Percentiles rank a stretch among this genome's conserved stretches.
These are phyloP conservation scores for Hyposoter dolosus DNA, from an alignment of 2,888 invertebrate species.

Conservation along the genomic window DNA sequence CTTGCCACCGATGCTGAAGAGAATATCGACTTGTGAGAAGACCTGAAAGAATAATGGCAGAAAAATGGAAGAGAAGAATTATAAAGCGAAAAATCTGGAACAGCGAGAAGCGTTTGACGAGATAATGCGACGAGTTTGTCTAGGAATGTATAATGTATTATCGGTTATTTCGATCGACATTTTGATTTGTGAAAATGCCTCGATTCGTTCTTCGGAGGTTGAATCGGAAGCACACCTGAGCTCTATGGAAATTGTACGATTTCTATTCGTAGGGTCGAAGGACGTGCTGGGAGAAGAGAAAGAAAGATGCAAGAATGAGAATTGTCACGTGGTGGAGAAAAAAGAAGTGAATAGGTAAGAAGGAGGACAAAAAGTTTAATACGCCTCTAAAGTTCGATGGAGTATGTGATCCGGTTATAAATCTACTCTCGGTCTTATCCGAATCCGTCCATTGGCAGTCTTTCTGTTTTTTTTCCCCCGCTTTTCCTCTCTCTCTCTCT, in stretches of 20 bases:
- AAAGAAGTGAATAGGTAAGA: conserved; percentile 12
- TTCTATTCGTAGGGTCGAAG: conserved; percentile 72
- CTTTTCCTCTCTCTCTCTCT: conserved; percentile 19
- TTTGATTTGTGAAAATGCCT: conserved; percentile 58
- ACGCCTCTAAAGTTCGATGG: conserved; percentile 80
- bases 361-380: conserved; percentile 77
- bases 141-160: conserved; percentile 27
- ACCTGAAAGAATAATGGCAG: conserved; percentile 89
- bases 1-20: conserved; percentile 93
- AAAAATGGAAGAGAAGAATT: conserved; percentile 60
- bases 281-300: conserved; percentile 5
- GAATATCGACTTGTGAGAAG: conserved; percentile 91
- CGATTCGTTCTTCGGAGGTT: conserved; percentile 32
- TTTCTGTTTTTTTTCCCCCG: conserved; percentile 23
- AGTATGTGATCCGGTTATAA: conserved; percentile 80
- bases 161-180: conserved; percentile 38
- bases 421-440: conserved; percentile 77
- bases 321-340: conserved; percentile 24
- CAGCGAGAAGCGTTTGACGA: conserved; percentile 29
- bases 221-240: conserved; percentile 41
- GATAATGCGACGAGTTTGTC: conserved; percentile 45
- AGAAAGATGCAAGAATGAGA: conserved; percentile 38
- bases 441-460: conserved; percentile 64
- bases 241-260: conserved; percentile 69
- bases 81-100: not conserved